Base-by-base conservation (phyloP, 2,888 invertebrate genomes). In the Nomada fabriciana region DNA sequence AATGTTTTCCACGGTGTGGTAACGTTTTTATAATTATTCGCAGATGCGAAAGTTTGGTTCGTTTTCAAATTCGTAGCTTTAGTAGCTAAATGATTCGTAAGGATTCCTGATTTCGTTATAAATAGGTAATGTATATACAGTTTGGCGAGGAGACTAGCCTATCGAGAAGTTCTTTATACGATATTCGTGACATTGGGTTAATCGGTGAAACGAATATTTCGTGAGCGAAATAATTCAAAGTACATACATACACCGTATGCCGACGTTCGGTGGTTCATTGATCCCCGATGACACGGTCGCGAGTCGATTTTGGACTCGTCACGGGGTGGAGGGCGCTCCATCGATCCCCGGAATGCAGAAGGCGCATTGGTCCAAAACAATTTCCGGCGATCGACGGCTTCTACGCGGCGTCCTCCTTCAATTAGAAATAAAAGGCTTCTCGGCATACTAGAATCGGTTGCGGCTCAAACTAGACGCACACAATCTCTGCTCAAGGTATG, bases 331-430 rank as follows among this genome's bases (percentile, higher is more conserved):
- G 63, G 15, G 61, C 64, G 72, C 64, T 74, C 57, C 20, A 65
- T 64, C 65, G 64, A 64, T 65, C 59, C 47, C 1, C 36, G 67
- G 55, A 65, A 74, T 50, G 74, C 68, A 18, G 36, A 18, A 47
- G 23, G 29, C 74, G 47, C 52, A 29, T 59, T 70, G 65, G 79
- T 84, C 83, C 76, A 83, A 70, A 73, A 53, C 61, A 68, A 67
- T 69, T 61, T 78, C 59, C 70, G 74, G 68, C 74, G 68, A 52
- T 74, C 68, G 60, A 43, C 50, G 74, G 67, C 59, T 67, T 67
- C 76, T 59, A 42, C 43, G 67, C 64, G 80, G 82, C 64, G 83
- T 74, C 83, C 67, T 65, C 63, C 69, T 70, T 71, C 83, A 80
- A 83, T 83, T 83, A 74, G 61, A 29, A 80, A 59, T 57, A 61